Percentiles rank a stretch among this genome's conserved stretches.
These are phyloP conservation scores for Chloromyia formosa DNA, from an alignment of 2,888 invertebrate species.

Conservation along the genomic window DNA sequence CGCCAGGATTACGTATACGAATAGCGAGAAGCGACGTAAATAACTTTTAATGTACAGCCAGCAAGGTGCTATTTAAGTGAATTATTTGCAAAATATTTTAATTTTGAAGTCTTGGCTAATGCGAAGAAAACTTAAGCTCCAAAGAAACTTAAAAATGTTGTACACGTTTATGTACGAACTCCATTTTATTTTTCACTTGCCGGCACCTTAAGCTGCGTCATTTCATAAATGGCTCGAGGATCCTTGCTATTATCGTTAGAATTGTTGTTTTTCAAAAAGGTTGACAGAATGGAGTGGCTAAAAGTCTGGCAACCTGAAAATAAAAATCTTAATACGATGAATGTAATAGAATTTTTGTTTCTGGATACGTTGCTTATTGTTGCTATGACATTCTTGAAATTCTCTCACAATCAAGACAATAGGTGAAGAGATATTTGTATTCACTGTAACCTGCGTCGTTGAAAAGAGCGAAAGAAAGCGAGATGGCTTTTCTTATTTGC, in stretches of 20 bases:
- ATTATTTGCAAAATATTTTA: conserved; percentile 46
- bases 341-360: conserved; percentile 10
- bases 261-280: background rate
- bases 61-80: conserved; percentile 46
- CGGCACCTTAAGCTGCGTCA: background rate
- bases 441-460: background rate
- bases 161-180: background rate
- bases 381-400: conserved; percentile 18
- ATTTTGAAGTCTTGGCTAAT: conserved; percentile 40
- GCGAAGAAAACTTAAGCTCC: conserved; percentile 9
- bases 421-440: background rate
- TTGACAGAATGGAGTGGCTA: too few species aligned
- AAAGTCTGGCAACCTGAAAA: background rate
- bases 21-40: conserved; percentile 33
- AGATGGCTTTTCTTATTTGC: conserved; percentile 1
- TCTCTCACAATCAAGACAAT: background rate
- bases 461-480: too few species aligned
- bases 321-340: background rate
- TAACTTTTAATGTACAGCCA: conserved; percentile 48
- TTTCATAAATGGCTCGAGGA: conserved; percentile 33
- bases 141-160: too few species aligned
- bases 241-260: background rate
- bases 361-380: background rate
- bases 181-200: conserved; percentile 5
- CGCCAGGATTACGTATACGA: background rate